Evolutionary conservation across 1,140 invertebrate species (phyloP), one percentile per base, ranked within the genome.

Genomic region (Lepeophtheirus salmonis): DNA sequence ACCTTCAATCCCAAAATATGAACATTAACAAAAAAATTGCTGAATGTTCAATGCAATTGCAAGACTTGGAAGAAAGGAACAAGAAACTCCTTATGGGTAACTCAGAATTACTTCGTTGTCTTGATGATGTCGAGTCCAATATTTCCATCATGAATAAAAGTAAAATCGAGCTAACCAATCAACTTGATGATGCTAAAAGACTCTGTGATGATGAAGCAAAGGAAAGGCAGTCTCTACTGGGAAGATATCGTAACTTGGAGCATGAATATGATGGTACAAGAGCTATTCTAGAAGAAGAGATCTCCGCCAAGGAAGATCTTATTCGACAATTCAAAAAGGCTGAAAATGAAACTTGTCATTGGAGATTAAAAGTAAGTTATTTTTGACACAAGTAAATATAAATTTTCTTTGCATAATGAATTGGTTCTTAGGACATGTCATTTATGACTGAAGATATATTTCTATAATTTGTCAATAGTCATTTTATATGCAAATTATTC

Each of bases 261-360:
- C 88, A 96, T 78, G 94, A 98, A 73, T 76, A 97, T 70, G 94
- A 97, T 74, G 87, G 89, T 77, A 81, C 96, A 70, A 83, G 90
- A 66, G 95, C 57, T 17, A 23, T 59, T 16, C 50, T 52, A 16
- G 57, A 59, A 41, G 57, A 54, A 22, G 52, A 54, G 23, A 20
- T 18, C 17, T 17, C 21, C 16, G 2, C 52, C 2, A 54, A 54
- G 21, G 52, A 54, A 22, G 52, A 54, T 20, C 14, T 54, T 17
- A 22, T 22, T 17, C 2, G 52, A 22, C 52, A 18, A 17, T 16
- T 14, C 52, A 17, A 54, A 20, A 54, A 54, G 14, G 52, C 52
- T 22, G 52, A 54, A 22, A n/a, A n/a, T 16, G 52, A 54, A 18
- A 22, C 52, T 3, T 20, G 23, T 22, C 21, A 18, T n/a, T 54